Evolutionary conservation across 2,888 invertebrate species (phyloP), one percentile per base, ranked within the genome.

Genomic region (Heteropelma amictum): DNA sequence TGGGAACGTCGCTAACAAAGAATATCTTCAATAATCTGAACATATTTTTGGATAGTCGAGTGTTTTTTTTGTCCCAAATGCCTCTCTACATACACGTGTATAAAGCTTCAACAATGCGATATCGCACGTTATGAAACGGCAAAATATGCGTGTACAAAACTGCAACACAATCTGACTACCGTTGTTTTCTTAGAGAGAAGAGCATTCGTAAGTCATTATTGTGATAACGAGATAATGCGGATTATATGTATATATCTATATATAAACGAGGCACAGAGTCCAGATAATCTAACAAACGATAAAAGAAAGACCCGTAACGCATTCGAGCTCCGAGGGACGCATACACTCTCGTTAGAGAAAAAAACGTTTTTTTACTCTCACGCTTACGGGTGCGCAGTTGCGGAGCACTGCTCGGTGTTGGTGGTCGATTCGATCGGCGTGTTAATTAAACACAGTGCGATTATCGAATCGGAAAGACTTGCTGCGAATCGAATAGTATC

Each of bases 211-310:
- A 38, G 61, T 61, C 17, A 26, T 56, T 58, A 33, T 49, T 28
- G 68, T 42, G 69, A 69, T 74, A 74, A 35, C 64, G 45, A 45
- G 54, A 10, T 40, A 47, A 30, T 64, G 42, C 19, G 53, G 63
- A 74, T 51, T 69, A 64, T 64, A 35, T 21, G 51, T 23, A 12
- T 14, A 30, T 28, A 38, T 14, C 26, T 45, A 33, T 21, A 51
- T 14, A 40, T 8, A 10, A 7, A 23, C 30, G 12, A 47, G 17
- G 8, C 35, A 26, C 51, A 53, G 49, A 51, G 40, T 3, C 56
- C 33, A 74, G 69, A n/a, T 74, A 74, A 74, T 74, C 65, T 30
- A 54, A 63, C 54, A 35, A 54, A n/a, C 64, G 74, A 74, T 74
- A 70, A 74, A 70, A 26, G 60, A 53, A 51, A 54, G 54, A 54